Evolutionary conservation across 2,797 vertebrate genomes (phyloP).

Genomic region (Ctenosaura bakeri): DNA sequence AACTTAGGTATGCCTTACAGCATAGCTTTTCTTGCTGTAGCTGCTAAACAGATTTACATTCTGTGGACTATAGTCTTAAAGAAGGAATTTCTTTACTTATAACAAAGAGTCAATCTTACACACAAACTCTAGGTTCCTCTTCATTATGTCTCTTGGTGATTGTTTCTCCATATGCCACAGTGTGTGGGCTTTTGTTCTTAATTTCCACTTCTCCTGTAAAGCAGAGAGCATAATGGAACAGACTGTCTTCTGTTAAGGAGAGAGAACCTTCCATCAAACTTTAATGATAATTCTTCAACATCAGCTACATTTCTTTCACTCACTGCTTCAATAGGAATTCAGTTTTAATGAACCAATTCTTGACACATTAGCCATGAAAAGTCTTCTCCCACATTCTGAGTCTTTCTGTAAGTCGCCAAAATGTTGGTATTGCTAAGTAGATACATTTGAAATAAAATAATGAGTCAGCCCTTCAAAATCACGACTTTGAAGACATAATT

Average conservation of each 20-base stretch:
- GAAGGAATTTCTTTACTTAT: background rate
- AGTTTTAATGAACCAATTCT: constrained; percentile 31
- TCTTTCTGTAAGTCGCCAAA: constrained; percentile 19
- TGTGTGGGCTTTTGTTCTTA: constrained; percentile 4
- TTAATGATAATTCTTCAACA: background rate
- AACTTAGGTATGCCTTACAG: background rate
- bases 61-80: no score
- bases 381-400: constrained; percentile 14
- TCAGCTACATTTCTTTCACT: constrained; percentile 31
- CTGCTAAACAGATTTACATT: background rate
- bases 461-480: constrained; percentile 33
- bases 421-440: constrained; percentile 5
- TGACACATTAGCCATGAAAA: constrained; percentile 19
- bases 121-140: background rate
- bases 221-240: constrained; percentile 1
- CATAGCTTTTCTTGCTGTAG: background rate
- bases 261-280: constrained; percentile 19
- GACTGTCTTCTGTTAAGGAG: constrained; percentile 5
- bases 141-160: background rate
- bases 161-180: background rate
- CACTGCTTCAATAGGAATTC: constrained; percentile 28
- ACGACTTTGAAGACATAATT: constrained; percentile 21
- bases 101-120: background rate
- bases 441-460: constrained; percentile 22
- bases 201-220: constrained; percentile 16